Evolutionary conservation across 2,113 vertebrate genomes (phyloP).

Genomic region (Dermatemys mawii): DNA sequence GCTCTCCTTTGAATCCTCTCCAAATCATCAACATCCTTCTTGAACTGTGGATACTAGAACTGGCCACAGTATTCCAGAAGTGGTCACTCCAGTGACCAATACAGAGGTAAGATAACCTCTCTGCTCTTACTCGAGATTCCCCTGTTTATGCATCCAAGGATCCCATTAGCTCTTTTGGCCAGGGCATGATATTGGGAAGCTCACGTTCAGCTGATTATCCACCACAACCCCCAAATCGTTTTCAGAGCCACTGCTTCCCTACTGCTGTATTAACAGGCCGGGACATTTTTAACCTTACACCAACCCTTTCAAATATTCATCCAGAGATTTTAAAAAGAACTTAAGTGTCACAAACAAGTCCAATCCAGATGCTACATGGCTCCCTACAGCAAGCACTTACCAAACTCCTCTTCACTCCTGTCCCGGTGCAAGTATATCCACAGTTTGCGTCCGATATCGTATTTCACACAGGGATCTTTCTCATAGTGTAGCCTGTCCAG

Average conservation of each 20-base stretch:
- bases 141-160: not conserved
- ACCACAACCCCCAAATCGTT: not conserved
- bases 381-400: constrained; percentile 73
- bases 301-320: not conserved
- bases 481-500: constrained; percentile 96
- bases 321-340: not conserved
- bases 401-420: constrained; percentile 97
- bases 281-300: not conserved
- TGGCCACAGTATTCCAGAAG: not conserved
- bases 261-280: not conserved
- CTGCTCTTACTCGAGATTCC: not conserved
- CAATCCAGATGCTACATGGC: not conserved
- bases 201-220: not conserved
- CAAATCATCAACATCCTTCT: not conserved
- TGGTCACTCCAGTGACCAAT: not conserved
- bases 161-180: not conserved
- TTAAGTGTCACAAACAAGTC: not conserved
- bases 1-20: not conserved
- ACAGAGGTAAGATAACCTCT: not conserved
- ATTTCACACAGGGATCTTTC: constrained; percentile 98
- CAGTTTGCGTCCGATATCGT: constrained; percentile 94
- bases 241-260: not conserved
- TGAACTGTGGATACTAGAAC: not conserved
- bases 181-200: not conserved
- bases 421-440: constrained; percentile 97